phyloP scores from a whole-genome alignment of 1,140 invertebrate genomes.

The Pseudomyrmex concolor region DNA sequence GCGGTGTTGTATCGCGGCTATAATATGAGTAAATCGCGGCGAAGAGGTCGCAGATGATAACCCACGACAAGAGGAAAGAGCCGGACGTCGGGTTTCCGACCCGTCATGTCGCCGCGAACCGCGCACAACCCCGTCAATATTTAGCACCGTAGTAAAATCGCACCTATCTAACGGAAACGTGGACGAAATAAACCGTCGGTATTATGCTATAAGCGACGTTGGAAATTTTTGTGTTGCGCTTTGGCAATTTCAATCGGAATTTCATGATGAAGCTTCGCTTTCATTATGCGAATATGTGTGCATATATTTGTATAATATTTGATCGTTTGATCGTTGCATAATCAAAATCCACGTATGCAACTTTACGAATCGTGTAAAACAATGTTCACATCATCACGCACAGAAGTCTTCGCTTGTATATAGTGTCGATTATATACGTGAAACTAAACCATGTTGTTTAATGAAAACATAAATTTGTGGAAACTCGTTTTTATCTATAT shows the following conservation, averaged over 20 bases:
- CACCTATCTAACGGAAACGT: constrained; percentile 7
- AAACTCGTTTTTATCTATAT: background rate
- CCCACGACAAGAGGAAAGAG: constrained; percentile 41
- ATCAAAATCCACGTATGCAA: too few relatives aligned
- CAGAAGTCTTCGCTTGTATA: too few relatives aligned
- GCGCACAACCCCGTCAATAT: background rate
- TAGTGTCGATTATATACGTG: too few relatives aligned
- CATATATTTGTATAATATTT: too few relatives aligned
- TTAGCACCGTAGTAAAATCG: constrained; percentile 22
- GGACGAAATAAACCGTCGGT: background rate
- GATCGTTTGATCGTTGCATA: too few relatives aligned
- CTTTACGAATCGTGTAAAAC: background rate
- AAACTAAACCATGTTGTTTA: too few relatives aligned
- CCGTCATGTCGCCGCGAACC: constrained; percentile 9
- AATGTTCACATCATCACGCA: too few relatives aligned
- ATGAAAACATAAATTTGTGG: background rate
- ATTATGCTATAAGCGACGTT: background rate
- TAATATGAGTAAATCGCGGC: constrained; percentile 55
- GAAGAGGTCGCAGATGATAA: constrained; percentile 62
- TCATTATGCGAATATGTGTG: too few relatives aligned
- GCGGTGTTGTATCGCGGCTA: constrained; percentile 40
- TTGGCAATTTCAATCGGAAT: too few relatives aligned
- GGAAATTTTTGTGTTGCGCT: background rate
- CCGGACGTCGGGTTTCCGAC: constrained; percentile 27
- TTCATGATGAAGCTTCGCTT: too few relatives aligned